Base-by-base conservation (phyloP, 1,140 invertebrate genomes). In the Eueides isabella region DNA sequence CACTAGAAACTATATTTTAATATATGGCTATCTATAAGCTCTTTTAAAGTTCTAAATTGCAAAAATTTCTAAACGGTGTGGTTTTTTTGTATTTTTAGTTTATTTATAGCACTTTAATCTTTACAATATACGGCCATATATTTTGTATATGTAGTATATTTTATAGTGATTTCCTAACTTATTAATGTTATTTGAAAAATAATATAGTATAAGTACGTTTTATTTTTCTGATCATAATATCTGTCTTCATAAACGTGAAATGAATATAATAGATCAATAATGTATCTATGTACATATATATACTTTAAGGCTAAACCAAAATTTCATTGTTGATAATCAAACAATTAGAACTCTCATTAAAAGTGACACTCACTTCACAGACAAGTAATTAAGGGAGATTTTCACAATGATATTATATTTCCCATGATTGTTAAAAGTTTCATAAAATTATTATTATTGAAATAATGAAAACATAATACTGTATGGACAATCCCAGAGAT, bases 321-420 rank as follows among this genome's bases (percentile, higher is more conserved):
- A 33, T 66, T 66, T 66, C 26, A 66, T n/a, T n/a, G n/a, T n/a
- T n/a, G 31, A 28, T 67, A 67, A 44, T 61, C 29, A 70, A 71
- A 61, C 63, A 65, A 71, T 30, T 64, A 76, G 64, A 75, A 55
- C 14, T 71, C 76, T 81, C 80, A 83, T 87, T 87, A 85, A 80
- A 81, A 84, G 77, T 85, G 82, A 84, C 72, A 76, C n/a, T n/a
- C n/a, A n/a, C n/a, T n/a, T n/a, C n/a, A 16, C 35, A 84, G 82
- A 84, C 71, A 76, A 80, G 67, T 78, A 76, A 82, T 81, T 80
- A 67, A 81, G 75, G 78, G 77, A 71, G 33, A 70, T 67, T 74
- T 9, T 73, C 76, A 81, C 81, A 84, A 80, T 72, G 74, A 76
- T 78, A 87, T 87, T 77, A 81, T 69, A 77, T 87, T 87, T 83